A percentile compares a stretch with the other conserved stretches of the same genome.
Evolutionary conservation across 2,888 invertebrate species (phyloP).

Genomic region (Formica aserva): DNA sequence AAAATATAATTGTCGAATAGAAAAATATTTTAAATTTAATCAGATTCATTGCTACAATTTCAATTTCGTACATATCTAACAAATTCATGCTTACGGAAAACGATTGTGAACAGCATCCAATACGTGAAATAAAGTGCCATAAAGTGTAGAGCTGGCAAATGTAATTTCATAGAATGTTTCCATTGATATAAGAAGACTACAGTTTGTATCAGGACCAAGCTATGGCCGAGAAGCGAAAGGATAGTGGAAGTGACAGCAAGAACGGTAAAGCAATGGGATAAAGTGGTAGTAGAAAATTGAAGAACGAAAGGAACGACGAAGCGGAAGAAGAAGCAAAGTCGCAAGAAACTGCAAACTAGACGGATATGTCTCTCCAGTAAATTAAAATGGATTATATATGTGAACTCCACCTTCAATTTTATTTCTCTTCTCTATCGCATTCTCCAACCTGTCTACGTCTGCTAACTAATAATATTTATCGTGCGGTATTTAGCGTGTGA

Average conservation of each 20-base stretch:
- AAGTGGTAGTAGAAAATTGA: constrained; percentile 63
- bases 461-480: constrained; percentile 68
- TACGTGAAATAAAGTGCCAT: constrained; percentile 62
- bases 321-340: constrained; percentile 63
- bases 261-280: constrained; percentile 50
- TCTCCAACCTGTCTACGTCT: constrained; percentile 47
- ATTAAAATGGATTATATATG: constrained; percentile 85
- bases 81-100: constrained; percentile 11
- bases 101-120: constrained; percentile 60
- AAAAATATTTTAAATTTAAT: not conserved
- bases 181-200: constrained; percentile 82
- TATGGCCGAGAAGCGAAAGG: constrained; percentile 46
- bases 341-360: constrained; percentile 80
- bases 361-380: constrained; percentile 82
- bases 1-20: not conserved
- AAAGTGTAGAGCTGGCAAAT: constrained; percentile 74
- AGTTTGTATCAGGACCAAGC: constrained; percentile 69
- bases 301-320: constrained; percentile 52
- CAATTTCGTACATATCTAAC: not conserved
- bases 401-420: constrained; percentile 81
- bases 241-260: constrained; percentile 54
- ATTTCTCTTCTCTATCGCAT: constrained; percentile 67
- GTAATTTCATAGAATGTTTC: constrained; percentile 82
- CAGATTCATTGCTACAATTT: not conserved
- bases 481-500: constrained; percentile 58